These are phyloP conservation scores for Hyperoodon ampullatus DNA, from an alignment of 2,113 vertebrate species.

Conservation along the genomic window DNA sequence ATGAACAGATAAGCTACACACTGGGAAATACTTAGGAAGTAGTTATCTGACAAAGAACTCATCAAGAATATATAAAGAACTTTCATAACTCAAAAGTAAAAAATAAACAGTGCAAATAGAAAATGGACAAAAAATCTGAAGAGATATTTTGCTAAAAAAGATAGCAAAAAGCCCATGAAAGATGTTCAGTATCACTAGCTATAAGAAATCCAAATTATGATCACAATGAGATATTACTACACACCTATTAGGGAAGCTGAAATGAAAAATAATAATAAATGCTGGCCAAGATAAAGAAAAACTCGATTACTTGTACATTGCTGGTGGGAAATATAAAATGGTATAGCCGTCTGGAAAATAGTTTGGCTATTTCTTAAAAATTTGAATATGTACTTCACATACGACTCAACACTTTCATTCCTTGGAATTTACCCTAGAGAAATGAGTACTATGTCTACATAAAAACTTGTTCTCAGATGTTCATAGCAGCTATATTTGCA, in stretches of 20 bases:
- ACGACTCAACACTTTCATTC: background rate
- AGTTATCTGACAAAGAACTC: background rate
- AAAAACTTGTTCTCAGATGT: background rate
- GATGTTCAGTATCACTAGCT: background rate
- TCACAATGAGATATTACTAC: background rate
- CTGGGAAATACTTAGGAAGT: background rate
- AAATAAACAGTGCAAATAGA: background rate
- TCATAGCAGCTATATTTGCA: slow-evolving; percentile 23
- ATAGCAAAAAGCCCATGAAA: background rate
- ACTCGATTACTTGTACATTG: background rate
- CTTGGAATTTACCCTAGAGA: background rate
- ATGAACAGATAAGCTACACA: background rate
- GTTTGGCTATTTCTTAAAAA: background rate
- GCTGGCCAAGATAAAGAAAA: background rate
- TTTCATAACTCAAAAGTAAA: background rate
- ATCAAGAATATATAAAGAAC: background rate
- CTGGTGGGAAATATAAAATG: background rate
- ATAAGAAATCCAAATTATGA: background rate
- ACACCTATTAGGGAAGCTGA: background rate
- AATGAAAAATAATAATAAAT: background rate
- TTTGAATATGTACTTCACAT: background rate
- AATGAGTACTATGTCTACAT: background rate
- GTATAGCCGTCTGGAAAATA: background rate
- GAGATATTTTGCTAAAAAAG: background rate
- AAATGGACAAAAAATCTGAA: background rate